These are phyloP conservation scores for Neosilurus hyrtlii DNA, from an alignment of 2,797 vertebrate genomes.

Conservation along the genomic window DNA sequence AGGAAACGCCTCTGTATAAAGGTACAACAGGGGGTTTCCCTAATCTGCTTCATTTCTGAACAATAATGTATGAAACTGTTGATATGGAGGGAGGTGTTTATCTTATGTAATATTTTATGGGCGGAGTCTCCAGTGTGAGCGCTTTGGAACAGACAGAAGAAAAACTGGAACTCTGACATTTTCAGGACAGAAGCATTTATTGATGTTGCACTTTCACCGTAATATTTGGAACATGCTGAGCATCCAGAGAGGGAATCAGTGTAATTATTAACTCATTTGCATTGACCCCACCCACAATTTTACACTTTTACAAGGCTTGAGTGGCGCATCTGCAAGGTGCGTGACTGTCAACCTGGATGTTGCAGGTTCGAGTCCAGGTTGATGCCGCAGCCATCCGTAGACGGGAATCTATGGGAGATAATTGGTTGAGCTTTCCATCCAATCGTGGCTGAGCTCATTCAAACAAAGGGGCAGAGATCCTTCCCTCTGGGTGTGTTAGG, in stretches of 20 bases:
- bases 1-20: conserved; percentile 89
- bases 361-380: no score
- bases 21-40: conserved; percentile 63
- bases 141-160: neutral
- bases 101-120: neutral
- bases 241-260: neutral
- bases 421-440: no score
- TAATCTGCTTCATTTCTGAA: neutral
- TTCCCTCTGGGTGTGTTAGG: no score
- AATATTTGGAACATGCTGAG: neutral
- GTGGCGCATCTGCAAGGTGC: no score
- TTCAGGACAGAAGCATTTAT: neutral
- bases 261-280: neutral
- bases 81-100: neutral
- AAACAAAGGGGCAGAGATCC: no score
- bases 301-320: neutral
- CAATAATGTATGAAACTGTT: neutral
- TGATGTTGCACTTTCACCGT: neutral
- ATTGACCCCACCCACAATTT: neutral
- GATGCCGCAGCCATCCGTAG: no score
- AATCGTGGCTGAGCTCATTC: no score
- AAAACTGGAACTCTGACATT: neutral
- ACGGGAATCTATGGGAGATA: no score
- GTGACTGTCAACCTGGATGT: no score
- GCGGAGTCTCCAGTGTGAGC: conserved; percentile 2